Conservation (phyloP, 2,797 vertebrate genomes). For the Cyclura pinguis region DNA sequence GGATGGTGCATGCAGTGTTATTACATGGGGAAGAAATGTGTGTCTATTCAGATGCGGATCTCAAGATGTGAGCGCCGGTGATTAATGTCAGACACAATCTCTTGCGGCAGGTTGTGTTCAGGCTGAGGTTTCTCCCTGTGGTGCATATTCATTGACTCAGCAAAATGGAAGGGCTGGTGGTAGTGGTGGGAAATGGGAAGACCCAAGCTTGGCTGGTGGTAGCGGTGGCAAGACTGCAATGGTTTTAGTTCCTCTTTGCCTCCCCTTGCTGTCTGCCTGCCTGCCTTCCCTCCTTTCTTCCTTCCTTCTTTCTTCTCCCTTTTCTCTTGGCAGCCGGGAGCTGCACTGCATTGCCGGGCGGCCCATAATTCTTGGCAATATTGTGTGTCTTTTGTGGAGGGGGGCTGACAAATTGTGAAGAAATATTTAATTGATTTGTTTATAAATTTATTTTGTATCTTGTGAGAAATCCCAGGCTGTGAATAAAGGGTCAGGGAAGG, state of each 20-base stretch:
- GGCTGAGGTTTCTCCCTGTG: background rate
- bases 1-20: background rate
- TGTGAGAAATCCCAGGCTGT: conserved; percentile 66
- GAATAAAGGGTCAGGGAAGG: conserved; percentile 68
- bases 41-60: background rate
- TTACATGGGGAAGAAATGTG: background rate
- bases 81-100: background rate
- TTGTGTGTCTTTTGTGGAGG: conserved; percentile 65
- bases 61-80: background rate
- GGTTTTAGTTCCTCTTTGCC: background rate
- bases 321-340: background rate
- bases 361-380: conserved; percentile 60
- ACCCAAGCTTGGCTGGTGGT: background rate
- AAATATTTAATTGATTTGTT: conserved; percentile 73
- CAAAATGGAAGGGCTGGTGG: background rate
- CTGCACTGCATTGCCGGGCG: conserved; percentile 29
- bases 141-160: background rate
- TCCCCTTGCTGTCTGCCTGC: background rate
- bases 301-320: too few relatives aligned
- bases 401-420: conserved; percentile 68
- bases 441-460: conserved; percentile 72
- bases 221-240: background rate
- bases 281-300: too few relatives aligned
- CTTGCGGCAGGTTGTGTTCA: background rate
- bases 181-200: background rate